Conservation (phyloP, 2,888 invertebrate species). For the Cheilosia urbana region DNA sequence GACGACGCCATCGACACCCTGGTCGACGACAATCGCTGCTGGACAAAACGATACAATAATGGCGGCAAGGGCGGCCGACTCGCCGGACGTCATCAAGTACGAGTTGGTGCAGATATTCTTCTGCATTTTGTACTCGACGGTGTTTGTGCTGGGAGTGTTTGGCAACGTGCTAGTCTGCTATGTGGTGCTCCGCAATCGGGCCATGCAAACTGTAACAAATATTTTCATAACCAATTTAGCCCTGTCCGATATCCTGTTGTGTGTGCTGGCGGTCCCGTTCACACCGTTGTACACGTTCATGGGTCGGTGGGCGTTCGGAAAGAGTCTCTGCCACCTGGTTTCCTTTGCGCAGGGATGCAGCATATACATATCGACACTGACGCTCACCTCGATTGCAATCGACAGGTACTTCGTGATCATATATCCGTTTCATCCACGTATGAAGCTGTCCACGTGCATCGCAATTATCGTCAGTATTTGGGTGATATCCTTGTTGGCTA, state of each 20-base stretch:
- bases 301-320: constrained; percentile 96
- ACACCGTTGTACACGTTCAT: constrained; percentile 97
- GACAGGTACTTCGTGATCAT: constrained; percentile 99
- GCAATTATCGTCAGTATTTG: constrained; percentile 95
- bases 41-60: constrained; percentile 65
- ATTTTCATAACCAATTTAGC: constrained; percentile 98
- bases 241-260: constrained; percentile 96
- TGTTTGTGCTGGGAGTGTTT: constrained; percentile 93
- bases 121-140: constrained; percentile 81
- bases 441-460: constrained; percentile 94
- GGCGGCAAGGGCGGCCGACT: constrained; percentile 52
- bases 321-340: constrained; percentile 93
- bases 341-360: constrained; percentile 97
- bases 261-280: constrained; percentile 96
- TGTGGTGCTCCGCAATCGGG: constrained; percentile 95
- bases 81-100: constrained; percentile 79
- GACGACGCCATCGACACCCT: constrained; percentile 62
- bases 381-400: constrained; percentile 98
- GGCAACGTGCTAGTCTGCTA: constrained; percentile 97
- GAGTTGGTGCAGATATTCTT: constrained; percentile 81
- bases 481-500: constrained; percentile 93
- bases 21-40: constrained; percentile 75
- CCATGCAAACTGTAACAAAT: constrained; percentile 99
- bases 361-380: constrained; percentile 98
- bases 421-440: constrained; percentile 96